phyloP scores from a whole-genome alignment of 2,113 vertebrate genomes.

The Eira barbara region DNA sequence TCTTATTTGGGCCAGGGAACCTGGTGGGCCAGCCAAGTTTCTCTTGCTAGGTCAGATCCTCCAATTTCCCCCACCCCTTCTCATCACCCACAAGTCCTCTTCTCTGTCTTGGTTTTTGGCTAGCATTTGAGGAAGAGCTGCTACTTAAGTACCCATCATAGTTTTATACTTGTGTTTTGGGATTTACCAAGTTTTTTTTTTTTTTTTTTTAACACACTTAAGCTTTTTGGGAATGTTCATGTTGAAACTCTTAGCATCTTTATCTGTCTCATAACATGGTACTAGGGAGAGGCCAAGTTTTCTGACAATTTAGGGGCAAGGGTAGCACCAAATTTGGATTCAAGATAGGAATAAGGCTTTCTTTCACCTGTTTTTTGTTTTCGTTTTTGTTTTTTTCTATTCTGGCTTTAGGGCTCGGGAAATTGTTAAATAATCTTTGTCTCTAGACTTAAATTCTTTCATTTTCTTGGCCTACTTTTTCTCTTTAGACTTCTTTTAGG shows the following conservation, averaged over 20 bases:
- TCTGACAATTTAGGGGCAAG: neutral
- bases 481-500: neutral
- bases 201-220: neutral
- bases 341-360: neutral
- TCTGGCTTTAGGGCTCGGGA: neutral
- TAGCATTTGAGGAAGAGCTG: neutral
- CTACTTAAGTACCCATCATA: neutral
- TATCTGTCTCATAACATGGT: neutral
- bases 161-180: neutral
- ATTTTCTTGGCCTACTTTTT: slow-evolving; percentile 9
- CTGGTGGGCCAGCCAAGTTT: neutral
- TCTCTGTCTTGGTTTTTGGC: neutral
- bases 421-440: slow-evolving; percentile 19
- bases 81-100: neutral
- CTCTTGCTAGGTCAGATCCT: neutral
- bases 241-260: neutral
- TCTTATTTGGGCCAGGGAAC: neutral
- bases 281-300: neutral
- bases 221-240: neutral
- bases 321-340: neutral
- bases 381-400: neutral
- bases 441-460: neutral
- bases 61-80: neutral
- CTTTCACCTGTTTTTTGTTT: neutral
- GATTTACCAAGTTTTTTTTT: neutral